Base-by-base conservation (phyloP, 2,797 vertebrate genomes). In the Platalea minor region DNA sequence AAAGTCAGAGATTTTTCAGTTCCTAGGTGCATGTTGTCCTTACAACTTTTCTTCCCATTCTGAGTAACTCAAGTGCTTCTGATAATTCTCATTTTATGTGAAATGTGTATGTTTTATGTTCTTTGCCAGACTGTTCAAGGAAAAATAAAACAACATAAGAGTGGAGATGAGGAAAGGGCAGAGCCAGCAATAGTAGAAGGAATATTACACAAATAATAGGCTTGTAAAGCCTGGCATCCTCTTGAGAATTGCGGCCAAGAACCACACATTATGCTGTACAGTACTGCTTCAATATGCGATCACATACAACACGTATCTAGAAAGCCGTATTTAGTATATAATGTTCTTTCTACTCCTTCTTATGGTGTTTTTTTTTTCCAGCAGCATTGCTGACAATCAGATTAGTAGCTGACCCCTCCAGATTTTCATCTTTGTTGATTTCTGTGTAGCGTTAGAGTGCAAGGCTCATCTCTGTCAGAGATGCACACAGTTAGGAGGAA, bases 151-250 rank as follows among this genome's bases (percentile, higher is more conserved):
- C 29, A 6, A 24, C 5, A 0, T 35, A 51, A 43, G n/a, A 77
- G 45, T 28, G 53, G 51, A 89, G 87, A 92, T 46, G 81, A 91
- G 60, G 68, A 61, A 89, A 83, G 25, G 89, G 60, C 41, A 90
- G 31, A 79, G 78, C 53, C 86, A 95, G 75, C 45, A 85, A 61
- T 3, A 87, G 37, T 8, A 80, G 63, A 93, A 61, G 60, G 57
- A 94, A 39, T 69, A 92, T 88, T 89, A 95, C 53, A 89, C 57
- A 95, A 95, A 95, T 93, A 96, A 93, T 60, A 89, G 88, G 53
- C 41, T 57, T 92, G 77, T 64, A 83, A 94, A 92, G 25, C 72
- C 74, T 80, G 87, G 81, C 91, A 75, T 29, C 45, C 63, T 77
- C 68, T 67, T 57, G 56, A 87, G 78, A 78, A 65, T 8, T 3